Evolutionary conservation across 1,140 invertebrate species (phyloP).

Genomic region (Nixonia krombeini): DNA sequence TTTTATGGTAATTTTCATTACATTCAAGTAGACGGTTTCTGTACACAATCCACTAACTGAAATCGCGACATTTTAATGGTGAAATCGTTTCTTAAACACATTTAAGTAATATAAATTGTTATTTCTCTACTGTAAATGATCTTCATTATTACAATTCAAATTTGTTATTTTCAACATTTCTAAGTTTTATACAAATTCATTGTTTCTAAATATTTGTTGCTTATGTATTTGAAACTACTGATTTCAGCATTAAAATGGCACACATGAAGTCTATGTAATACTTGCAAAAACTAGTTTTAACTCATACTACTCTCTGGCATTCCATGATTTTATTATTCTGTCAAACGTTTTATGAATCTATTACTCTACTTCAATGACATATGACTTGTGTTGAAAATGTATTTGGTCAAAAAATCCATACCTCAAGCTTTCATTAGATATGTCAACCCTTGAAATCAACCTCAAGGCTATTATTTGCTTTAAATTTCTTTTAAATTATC

Average conservation of each 20-base stretch:
- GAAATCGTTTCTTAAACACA: too few species aligned
- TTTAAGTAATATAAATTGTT: background rate
- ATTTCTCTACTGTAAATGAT: conserved; percentile 28
- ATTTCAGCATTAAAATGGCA: background rate
- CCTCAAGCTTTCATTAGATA: too few species aligned
- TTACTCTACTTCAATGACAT: too few species aligned
- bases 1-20: conserved; percentile 22
- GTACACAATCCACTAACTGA: background rate
- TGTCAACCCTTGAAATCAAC: too few species aligned
- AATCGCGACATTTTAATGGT: background rate
- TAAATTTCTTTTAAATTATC: too few species aligned
- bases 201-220: background rate
- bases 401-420: too few species aligned
- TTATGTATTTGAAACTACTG: background rate
- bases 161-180: background rate
- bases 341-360: too few species aligned
- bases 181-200: too few species aligned
- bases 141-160: background rate
- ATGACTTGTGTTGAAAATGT: too few species aligned
- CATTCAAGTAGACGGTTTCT: conserved; percentile 8
- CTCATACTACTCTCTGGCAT: background rate
- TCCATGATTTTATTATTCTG: background rate
- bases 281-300: background rate
- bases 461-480: too few species aligned
- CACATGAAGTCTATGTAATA: background rate